Percentiles rank a stretch among this genome's conserved stretches.
Evolutionary conservation across 2,888 invertebrate genomes (phyloP).

Genomic region (Pterobdella sp.): DNA sequence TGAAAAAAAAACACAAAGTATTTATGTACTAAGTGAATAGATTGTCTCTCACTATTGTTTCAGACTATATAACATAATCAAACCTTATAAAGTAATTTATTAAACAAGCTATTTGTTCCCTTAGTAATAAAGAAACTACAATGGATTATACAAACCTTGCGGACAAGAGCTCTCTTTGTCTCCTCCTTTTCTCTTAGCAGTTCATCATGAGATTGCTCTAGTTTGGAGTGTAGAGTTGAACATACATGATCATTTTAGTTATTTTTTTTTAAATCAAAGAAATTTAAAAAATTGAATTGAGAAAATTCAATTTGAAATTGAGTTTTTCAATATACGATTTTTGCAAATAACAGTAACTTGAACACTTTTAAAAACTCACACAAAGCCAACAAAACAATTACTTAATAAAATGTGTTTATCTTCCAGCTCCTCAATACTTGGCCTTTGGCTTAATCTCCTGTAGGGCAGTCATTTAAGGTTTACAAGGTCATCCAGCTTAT

Average conservation of each 20-base stretch:
- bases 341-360: not conserved
- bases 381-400: conserved; percentile 48
- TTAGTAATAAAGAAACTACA: too few species aligned
- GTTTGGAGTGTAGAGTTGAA: not conserved
- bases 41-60: too few species aligned
- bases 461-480: not conserved
- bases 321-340: not conserved
- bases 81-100: too few species aligned
- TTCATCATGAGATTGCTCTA: conserved; percentile 61
- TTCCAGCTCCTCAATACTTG: conserved; percentile 91
- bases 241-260: too few species aligned
- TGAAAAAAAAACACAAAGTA: too few species aligned
- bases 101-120: too few species aligned
- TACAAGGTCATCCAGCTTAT: too few species aligned
- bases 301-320: not conserved
- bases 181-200: conserved; percentile 84
- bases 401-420: conserved; percentile 96
- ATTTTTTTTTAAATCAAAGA: too few species aligned
- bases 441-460: conserved; percentile 88
- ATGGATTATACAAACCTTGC: conserved; percentile 64
- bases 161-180: conserved; percentile 83
- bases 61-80: too few species aligned
- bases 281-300: too few species aligned
- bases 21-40: too few species aligned
- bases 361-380: not conserved